phyloP scores from a whole-genome alignment of 2,888 invertebrate genomes.

The Nephrotoma guestfalica region DNA sequence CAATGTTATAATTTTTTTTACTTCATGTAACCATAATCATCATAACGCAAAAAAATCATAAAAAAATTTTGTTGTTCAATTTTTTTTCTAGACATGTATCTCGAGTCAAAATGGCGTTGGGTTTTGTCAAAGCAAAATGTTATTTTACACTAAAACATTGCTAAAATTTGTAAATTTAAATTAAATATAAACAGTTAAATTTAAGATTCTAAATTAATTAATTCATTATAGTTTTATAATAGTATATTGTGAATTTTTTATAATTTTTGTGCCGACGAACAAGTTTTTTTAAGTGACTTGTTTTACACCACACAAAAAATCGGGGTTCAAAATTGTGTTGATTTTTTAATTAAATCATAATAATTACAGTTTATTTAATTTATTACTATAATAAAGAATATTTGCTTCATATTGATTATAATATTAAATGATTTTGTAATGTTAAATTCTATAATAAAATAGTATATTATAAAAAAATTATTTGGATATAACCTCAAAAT shows the following conservation, averaged over 20 bases:
- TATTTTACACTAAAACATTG: neutral
- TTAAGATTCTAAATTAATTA: neutral
- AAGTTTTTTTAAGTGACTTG: neutral
- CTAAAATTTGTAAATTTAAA: neutral
- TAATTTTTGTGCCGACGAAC: neutral
- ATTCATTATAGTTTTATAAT: neutral
- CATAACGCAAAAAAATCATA: neutral
- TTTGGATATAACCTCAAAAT: constrained; percentile 1
- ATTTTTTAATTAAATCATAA: neutral
- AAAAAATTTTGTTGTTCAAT: neutral
- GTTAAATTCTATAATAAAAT: neutral
- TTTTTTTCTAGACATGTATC: neutral
- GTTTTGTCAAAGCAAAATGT: constrained; percentile 4
- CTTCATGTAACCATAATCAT: neutral
- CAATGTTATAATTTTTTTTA: neutral
- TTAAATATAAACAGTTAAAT: neutral
- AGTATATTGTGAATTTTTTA: neutral
- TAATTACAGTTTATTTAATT: neutral
- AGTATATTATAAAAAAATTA: neutral
- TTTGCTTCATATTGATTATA: neutral
- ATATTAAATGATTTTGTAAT: neutral
- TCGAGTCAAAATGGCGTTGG: neutral
- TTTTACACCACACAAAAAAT: neutral
- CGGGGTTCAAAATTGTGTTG: neutral
- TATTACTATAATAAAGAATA: neutral